Evolutionary conservation across 2,113 vertebrate species (phyloP).

Genomic region (Axis porcinus): DNA sequence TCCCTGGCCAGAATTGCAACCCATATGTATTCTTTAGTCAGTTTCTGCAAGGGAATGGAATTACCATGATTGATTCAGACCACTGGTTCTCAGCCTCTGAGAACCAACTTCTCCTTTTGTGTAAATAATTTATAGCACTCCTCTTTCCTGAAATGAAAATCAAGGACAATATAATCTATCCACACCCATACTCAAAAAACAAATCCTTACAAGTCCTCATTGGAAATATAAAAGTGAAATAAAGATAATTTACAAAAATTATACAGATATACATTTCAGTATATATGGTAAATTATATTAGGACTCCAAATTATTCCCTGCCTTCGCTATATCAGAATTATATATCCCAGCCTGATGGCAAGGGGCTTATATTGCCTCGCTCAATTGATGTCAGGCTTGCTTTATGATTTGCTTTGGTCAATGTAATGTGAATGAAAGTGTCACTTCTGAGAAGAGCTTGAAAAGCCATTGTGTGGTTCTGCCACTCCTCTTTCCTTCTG

Average conservation of each 20-base stretch:
- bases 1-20: not conserved
- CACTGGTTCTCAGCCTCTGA: not conserved
- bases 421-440: not conserved
- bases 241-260: not conserved
- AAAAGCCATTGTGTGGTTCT: not conserved
- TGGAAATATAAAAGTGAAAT: conserved; percentile 5
- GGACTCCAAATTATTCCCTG: not conserved
- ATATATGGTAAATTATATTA: not conserved
- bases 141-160: conserved; percentile 19
- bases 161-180: not conserved
- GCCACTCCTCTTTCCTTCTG: not conserved
- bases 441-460: not conserved
- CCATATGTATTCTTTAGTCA: not conserved
- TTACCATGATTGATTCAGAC: not conserved
- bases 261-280: not conserved
- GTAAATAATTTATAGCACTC: not conserved
- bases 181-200: not conserved
- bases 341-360: not conserved
- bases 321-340: not conserved
- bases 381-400: not conserved
- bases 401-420: not conserved
- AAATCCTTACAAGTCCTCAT: not conserved
- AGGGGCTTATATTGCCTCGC: not conserved
- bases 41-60: not conserved
- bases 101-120: not conserved